A percentile compares a stretch with the other conserved stretches of the same genome.
Conservation (phyloP, 2,113 vertebrate genomes). For the Brachyistius frenatus region DNA sequence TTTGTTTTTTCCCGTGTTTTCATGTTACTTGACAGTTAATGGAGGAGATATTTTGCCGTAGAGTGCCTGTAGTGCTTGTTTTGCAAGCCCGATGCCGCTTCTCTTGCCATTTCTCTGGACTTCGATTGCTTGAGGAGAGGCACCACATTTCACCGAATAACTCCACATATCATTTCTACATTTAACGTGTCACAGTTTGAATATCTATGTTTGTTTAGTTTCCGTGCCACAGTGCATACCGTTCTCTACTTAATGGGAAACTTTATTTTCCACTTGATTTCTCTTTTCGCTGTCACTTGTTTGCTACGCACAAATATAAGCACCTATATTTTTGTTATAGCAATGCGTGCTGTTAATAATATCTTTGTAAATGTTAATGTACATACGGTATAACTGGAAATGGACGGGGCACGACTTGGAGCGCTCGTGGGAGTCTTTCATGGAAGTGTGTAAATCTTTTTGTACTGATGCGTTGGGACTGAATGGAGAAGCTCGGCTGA, state of each 20-base stretch:
- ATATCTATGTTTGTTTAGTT: constrained; percentile 30
- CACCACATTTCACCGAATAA: constrained; percentile 41
- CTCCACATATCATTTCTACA: constrained; percentile 45
- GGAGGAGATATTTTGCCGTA: constrained; percentile 63
- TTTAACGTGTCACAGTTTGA: constrained; percentile 13
- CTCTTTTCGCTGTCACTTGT: constrained; percentile 41
- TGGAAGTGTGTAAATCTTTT: constrained; percentile 46
- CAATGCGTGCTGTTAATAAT: constrained; percentile 68
- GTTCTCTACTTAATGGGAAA: constrained; percentile 1
- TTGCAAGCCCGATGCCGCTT: constrained; percentile 63
- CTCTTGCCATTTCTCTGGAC: constrained; percentile 35
- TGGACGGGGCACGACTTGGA: constrained; percentile 20
- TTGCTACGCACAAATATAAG: constrained; percentile 66
- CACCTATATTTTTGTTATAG: constrained; percentile 70
- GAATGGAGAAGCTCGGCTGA: background rate
- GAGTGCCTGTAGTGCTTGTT: constrained; percentile 84
- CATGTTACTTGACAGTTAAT: background rate
- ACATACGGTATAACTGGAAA: constrained; percentile 48
- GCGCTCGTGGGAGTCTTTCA: background rate
- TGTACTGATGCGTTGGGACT: constrained; percentile 49
- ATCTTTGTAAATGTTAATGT: constrained; percentile 69
- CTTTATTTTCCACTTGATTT: constrained; percentile 22
- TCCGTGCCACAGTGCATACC: background rate
- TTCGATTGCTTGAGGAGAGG: constrained; percentile 6
- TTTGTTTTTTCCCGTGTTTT: constrained; percentile 1